Conservation (phyloP, 2,888 invertebrate species). For the Idaea aversata region DNA sequence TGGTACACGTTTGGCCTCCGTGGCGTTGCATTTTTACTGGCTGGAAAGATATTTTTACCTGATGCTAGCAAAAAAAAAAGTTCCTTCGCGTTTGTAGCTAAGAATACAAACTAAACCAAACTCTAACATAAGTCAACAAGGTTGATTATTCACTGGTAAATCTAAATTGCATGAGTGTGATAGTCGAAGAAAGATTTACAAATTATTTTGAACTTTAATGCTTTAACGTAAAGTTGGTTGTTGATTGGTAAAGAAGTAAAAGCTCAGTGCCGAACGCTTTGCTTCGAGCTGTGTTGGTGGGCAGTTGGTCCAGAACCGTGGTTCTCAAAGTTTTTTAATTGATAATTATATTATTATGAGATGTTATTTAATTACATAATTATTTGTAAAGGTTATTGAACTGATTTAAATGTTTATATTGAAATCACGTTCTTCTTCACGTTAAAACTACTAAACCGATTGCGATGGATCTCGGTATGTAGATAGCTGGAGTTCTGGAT, state of each 20-base stretch:
- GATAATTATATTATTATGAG: neutral
- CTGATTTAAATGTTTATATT: no score
- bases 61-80: conserved; percentile 65
- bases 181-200: conserved; percentile 31
- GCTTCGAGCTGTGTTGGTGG: conserved; percentile 59
- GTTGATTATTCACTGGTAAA: conserved; percentile 21
- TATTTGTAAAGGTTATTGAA: no score
- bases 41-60: conserved; percentile 73
- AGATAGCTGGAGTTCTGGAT: no score
- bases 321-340: conserved; percentile 51
- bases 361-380: neutral
- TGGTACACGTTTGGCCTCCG: conserved; percentile 41
- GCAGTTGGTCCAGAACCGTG: conserved; percentile 68
- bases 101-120: conserved; percentile 22
- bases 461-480: no score
- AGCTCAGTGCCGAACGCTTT: conserved; percentile 52
- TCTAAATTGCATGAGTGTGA: conserved; percentile 56
- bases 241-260: conserved; percentile 29
- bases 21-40: conserved; percentile 68
- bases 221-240: conserved; percentile 16
- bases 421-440: no score
- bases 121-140: conserved; percentile 11
- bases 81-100: conserved; percentile 43
- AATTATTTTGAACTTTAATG: conserved; percentile 29
- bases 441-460: no score